Base-by-base conservation (phyloP, 2,797 vertebrate species). In the Typhlichthys eigenmanni region DNA sequence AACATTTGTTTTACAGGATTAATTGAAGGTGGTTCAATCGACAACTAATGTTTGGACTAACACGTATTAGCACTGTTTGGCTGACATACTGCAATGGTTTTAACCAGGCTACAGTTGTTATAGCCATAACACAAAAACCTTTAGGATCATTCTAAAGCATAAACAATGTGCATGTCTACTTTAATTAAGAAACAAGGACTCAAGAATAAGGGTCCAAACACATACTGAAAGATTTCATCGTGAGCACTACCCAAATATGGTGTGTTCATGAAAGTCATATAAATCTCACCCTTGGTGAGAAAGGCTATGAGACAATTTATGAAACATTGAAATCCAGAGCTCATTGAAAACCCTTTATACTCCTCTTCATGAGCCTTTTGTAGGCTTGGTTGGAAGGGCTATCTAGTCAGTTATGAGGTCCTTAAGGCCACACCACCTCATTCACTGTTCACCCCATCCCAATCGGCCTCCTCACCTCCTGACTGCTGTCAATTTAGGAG, bases 401-500 rank as follows among this genome's bases (percentile, higher is more conserved):
- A 9, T 5, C 60, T 38, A 63, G 68, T 57, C 66, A 32, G 63
- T 74, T 80, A 64, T 61, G 60, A 71, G 74, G 58, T 48, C 11
- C 32, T 32, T 43, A 17, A 67, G 50, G 77, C 69, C 69, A 62
- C 57, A 32, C 10, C 1, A 49, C 56, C 46, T 68, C 58, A 66
- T 75, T 71, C 72, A 71, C 17, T n/a, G 64, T 55, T 64, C 68
- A 54, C 68, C 62, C 47, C 55, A 63, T 69, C 66, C 72, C 66
- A 60, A 60, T 77, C 63, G 66, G 43, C 80, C 55, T 8, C 47
- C 78, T 73, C 68, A 76, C 74, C 80, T 69, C 64, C 53, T 62
- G 77, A 76, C 78, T 85, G 75, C 83, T 77, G 81, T 83, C 85
- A 76, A 55, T 87, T 83, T 69, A 68, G 55, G 67, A 54, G 47